These are phyloP conservation scores for Phalangium opilio DNA, from an alignment of 2,888 invertebrate species.

Conservation along the genomic window DNA sequence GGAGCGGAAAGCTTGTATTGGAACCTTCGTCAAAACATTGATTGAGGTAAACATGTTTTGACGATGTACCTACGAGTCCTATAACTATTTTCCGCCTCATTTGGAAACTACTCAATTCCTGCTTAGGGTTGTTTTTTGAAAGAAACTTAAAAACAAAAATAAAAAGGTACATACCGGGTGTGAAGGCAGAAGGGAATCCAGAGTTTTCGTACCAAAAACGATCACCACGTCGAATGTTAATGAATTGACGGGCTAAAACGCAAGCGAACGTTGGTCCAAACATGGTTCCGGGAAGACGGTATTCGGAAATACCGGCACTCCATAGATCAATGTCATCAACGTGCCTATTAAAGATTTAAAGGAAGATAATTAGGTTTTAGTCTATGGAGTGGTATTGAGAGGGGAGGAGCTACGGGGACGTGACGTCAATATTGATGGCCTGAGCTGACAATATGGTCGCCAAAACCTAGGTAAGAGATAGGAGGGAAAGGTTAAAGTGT, in stretches of 20 bases:
- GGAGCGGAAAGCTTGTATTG: too few relatives aligned
- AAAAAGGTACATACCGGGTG: conserved; percentile 42
- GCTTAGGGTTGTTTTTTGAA: too few relatives aligned
- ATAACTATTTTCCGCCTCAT: too few relatives aligned
- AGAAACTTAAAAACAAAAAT: too few relatives aligned
- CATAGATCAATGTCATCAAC: conserved; percentile 85
- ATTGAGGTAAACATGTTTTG: too few relatives aligned
- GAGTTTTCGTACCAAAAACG: conserved; percentile 89
- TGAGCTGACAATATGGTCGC: too few relatives aligned
- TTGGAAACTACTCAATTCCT: too few relatives aligned
- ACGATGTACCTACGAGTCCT: too few relatives aligned
- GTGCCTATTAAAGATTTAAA: conserved; percentile 38
- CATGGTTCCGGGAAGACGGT: conserved; percentile 76
- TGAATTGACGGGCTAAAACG: conserved; percentile 76
- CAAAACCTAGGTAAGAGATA: too few relatives aligned
- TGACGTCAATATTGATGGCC: too few relatives aligned
- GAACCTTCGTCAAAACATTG: too few relatives aligned
- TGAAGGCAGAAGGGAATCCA: conserved; percentile 79
- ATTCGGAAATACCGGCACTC: conserved; percentile 85
- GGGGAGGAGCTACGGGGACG: too few relatives aligned
- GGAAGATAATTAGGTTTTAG: not conserved
- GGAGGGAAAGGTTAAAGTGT: not conserved
- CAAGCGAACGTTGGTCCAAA: conserved; percentile 88
- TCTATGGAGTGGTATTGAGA: not conserved
- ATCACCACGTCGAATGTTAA: conserved; percentile 59